These are phyloP conservation scores for Spizella passerina DNA, from an alignment of 2,797 vertebrate species.

Conservation along the genomic window DNA sequence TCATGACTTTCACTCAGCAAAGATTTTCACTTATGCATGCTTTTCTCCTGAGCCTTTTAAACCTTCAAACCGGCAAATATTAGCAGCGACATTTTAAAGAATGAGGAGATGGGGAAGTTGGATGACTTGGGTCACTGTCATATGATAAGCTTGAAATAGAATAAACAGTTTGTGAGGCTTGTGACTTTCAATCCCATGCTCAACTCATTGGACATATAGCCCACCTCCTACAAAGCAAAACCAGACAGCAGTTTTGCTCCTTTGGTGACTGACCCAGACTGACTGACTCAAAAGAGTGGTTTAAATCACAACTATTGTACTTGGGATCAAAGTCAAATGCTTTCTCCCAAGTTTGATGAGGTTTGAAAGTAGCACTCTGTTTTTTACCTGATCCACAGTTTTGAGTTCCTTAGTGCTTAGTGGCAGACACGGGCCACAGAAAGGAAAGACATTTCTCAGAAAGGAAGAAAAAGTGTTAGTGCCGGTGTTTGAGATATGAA, in stretches of 20 bases:
- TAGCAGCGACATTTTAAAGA: not conserved
- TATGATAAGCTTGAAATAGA: conserved; percentile 23
- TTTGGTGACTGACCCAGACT: not conserved
- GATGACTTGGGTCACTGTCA: conserved; percentile 23
- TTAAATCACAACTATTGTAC: not conserved
- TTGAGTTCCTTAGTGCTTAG: not conserved
- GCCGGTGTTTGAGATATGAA: not conserved
- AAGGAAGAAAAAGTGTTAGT: not conserved
- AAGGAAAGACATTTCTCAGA: not conserved
- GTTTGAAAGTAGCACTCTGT: not conserved
- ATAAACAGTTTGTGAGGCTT: not conserved
- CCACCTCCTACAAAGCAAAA: not conserved
- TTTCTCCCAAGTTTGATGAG: not conserved
- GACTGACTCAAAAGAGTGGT: not conserved
- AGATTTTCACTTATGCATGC: not conserved
- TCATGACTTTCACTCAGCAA: not conserved
- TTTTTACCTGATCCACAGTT: not conserved
- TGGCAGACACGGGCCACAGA: not conserved
- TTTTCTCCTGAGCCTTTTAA: not conserved
- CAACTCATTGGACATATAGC: not conserved
- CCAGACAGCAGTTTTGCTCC: not conserved
- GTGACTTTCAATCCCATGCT: conserved; percentile 27
- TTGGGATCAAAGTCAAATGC: not conserved
- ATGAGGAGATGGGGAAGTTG: conserved; percentile 4
- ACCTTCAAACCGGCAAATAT: not conserved